These are phyloP conservation scores for Chelonia mydas DNA, from an alignment of 2,797 vertebrate species.

Conservation along the genomic window DNA sequence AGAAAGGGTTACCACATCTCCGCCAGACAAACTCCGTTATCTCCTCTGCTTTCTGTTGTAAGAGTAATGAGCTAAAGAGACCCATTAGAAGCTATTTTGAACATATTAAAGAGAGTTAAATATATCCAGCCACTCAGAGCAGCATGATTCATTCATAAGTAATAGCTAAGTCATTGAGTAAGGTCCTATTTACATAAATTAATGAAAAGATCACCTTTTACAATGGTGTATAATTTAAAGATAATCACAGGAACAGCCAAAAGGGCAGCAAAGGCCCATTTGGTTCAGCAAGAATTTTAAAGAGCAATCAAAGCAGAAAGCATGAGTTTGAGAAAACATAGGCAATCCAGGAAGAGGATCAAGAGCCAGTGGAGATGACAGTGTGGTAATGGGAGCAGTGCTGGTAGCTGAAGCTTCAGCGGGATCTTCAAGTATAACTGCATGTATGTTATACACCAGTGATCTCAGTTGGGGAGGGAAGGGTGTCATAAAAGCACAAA, in stretches of 20 bases:
- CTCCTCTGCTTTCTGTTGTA: slow-evolving; percentile 21
- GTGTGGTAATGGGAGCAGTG: not conserved
- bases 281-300: not conserved
- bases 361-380: not conserved
- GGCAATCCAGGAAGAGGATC: not conserved
- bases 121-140: slow-evolving; percentile 53
- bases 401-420: fast-evolving
- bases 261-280: not conserved
- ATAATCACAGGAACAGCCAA: not conserved
- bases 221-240: slow-evolving; percentile 20
- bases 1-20: slow-evolving; percentile 30
- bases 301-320: not conserved
- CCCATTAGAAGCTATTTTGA: slow-evolving; percentile 57
- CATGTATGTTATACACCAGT: not conserved
- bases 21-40: not conserved
- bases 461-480: not conserved
- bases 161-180: slow-evolving; percentile 41
- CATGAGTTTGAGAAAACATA: not conserved
- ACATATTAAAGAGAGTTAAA: slow-evolving; percentile 64
- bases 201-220: slow-evolving; percentile 36
- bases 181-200: slow-evolving; percentile 56
- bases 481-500: not conserved
- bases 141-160: slow-evolving; percentile 61
- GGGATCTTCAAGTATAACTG: not conserved
- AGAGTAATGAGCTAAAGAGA: slow-evolving; percentile 51